These are phyloP conservation scores for Doryteuthis pealeii DNA, from an alignment of 1,140 invertebrate genomes.

Conservation along the genomic window DNA sequence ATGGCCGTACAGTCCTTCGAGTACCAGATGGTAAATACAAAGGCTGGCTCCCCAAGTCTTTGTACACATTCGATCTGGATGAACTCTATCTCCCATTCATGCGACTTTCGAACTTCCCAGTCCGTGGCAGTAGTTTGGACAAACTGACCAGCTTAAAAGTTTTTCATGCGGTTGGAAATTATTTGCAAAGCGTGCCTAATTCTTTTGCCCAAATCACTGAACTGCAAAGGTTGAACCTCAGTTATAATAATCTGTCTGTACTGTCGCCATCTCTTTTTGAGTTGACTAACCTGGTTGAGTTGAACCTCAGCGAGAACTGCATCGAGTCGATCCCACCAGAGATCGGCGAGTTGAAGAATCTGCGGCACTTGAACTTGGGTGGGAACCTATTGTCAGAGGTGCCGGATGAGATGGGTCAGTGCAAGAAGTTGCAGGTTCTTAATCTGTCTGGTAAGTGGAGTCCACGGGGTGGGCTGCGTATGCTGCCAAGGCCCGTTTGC, in stretches of 20 bases:
- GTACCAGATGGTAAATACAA: slow-evolving; percentile 52
- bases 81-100: slow-evolving; percentile 47
- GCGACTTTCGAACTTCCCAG: slow-evolving; percentile 49
- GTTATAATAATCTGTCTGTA: slow-evolving; percentile 45
- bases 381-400: slow-evolving; percentile 42
- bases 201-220: slow-evolving; percentile 45
- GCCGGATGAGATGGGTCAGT: slow-evolving; percentile 38
- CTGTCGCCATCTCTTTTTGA: slow-evolving; percentile 44
- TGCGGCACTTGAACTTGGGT: slow-evolving; percentile 40
- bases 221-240: slow-evolving; percentile 40
- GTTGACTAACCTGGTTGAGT: slow-evolving; percentile 33
- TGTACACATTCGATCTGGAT: slow-evolving; percentile 42
- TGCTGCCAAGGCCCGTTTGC: slow-evolving; percentile 42
- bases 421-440: slow-evolving; percentile 39
- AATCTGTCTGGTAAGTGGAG: slow-evolving; percentile 52
- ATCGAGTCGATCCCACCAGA: slow-evolving; percentile 32
- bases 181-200: slow-evolving; percentile 39
- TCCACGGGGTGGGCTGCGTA: slow-evolving; percentile 39
- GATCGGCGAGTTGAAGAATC: slow-evolving; percentile 41
- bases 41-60: slow-evolving; percentile 47
- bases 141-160: slow-evolving; percentile 35
- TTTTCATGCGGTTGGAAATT: slow-evolving; percentile 50
- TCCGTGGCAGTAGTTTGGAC: slow-evolving; percentile 45
- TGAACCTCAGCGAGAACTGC: slow-evolving; percentile 49
- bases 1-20: slow-evolving; percentile 31